Conservation (phyloP, 2,797 vertebrate species). For the Chromis chromis region DNA sequence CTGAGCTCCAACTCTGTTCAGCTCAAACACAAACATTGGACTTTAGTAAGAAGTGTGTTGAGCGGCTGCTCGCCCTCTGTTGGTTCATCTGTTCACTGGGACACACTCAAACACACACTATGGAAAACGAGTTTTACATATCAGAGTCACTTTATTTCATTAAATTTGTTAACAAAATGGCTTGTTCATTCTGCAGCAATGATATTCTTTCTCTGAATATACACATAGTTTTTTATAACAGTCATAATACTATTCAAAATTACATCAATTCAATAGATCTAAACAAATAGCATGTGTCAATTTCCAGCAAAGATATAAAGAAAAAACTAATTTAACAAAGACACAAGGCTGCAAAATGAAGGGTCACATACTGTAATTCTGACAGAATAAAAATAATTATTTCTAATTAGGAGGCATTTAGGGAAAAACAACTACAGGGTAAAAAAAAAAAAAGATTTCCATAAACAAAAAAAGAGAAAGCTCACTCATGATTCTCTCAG, state of each 20-base stretch:
- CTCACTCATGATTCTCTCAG: background rate
- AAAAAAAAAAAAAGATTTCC: background rate
- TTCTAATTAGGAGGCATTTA: constrained; percentile 3
- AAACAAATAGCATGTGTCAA: constrained; percentile 46
- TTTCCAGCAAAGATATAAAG: constrained; percentile 17
- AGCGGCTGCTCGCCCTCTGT: constrained; percentile 55
- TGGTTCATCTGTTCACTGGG: constrained; percentile 16
- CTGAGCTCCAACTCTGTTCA: background rate
- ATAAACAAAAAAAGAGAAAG: constrained; percentile 2
- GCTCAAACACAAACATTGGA: constrained; percentile 22
- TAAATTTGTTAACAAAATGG: constrained; percentile 74
- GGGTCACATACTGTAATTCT: constrained; percentile 24
- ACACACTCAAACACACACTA: background rate
- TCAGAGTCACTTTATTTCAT: constrained; percentile 69
- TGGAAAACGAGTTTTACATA: background rate
- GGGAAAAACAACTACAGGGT: constrained; percentile 3
- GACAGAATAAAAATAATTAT: constrained; percentile 12
- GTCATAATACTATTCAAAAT: constrained; percentile 70
- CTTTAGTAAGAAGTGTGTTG: background rate
- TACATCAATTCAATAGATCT: constrained; percentile 56
- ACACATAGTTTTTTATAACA: constrained; percentile 78
- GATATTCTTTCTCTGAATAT: constrained; percentile 72
- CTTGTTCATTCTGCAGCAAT: constrained; percentile 77
- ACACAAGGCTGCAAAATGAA: constrained; percentile 19
- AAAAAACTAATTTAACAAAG: constrained; percentile 4